These are phyloP conservation scores for Microctenopoma stevenorrisi DNA, from an alignment of 2,797 vertebrate species.

Conservation along the genomic window DNA sequence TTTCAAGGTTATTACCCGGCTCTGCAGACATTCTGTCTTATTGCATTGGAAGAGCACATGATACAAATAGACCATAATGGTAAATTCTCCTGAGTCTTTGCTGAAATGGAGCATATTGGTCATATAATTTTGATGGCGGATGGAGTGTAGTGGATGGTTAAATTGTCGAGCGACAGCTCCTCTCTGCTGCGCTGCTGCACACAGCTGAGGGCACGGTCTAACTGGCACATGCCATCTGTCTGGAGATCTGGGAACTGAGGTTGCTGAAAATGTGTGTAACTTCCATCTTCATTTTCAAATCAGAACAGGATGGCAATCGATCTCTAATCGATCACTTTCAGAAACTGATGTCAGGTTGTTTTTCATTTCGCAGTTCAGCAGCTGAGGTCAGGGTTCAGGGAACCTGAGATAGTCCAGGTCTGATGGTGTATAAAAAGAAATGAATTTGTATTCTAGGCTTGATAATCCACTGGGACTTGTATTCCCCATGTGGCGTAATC, in stretches of 20 bases:
- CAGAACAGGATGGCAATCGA: constrained; percentile 7
- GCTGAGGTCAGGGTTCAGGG: constrained; percentile 29
- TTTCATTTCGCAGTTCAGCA: constrained; percentile 35
- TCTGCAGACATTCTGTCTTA: constrained; percentile 36
- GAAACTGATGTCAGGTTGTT: constrained; percentile 14
- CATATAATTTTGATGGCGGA: constrained; percentile 57
- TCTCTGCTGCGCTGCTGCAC: constrained; percentile 38
- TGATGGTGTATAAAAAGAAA: not conserved
- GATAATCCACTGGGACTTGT: constrained; percentile 35
- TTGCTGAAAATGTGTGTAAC: constrained; percentile 40
- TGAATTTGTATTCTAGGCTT: constrained; percentile 30
- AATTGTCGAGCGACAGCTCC: constrained; percentile 33
- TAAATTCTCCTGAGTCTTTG: constrained; percentile 23
- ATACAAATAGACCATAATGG: constrained; percentile 54
- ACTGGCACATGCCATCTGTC: constrained; percentile 68
- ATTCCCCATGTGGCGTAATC: constrained; percentile 50
- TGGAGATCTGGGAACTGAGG: constrained; percentile 56
- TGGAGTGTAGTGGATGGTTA: constrained; percentile 25
- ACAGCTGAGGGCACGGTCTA: constrained; percentile 53
- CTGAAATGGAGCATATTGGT: constrained; percentile 62
- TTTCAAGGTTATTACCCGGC: constrained; percentile 29
- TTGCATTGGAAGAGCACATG: constrained; percentile 28
- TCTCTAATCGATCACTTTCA: constrained; percentile 35
- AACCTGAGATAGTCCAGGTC: constrained; percentile 11
- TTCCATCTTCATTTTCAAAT: constrained; percentile 39